Conservation (phyloP, 2,113 vertebrate species). For the Brachirus orientalis region DNA sequence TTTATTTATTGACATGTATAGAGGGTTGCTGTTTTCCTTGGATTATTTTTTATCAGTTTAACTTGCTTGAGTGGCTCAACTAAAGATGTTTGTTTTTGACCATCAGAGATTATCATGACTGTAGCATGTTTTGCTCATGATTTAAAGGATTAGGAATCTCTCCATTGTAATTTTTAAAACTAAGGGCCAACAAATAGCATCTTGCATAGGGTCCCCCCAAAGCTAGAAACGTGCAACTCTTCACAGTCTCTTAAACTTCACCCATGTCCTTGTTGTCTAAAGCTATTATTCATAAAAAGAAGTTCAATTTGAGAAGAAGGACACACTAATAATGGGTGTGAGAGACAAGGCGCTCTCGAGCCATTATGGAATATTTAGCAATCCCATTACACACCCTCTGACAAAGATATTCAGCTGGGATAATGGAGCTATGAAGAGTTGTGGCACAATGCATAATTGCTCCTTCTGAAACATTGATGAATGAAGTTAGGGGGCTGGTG, state of each 20-base stretch:
- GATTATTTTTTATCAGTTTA: too few species aligned
- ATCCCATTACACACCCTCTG: constrained; percentile 76
- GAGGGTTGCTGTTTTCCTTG: too few species aligned
- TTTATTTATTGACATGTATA: too few species aligned
- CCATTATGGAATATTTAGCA: constrained; percentile 79
- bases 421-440: constrained; percentile 76
- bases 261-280: constrained; percentile 57
- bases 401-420: constrained; percentile 73
- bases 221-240: too few species aligned
- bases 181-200: too few species aligned
- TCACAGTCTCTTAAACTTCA: constrained; percentile 34
- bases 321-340: constrained; percentile 57
- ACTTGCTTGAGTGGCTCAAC: too few species aligned
- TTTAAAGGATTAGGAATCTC: too few species aligned
- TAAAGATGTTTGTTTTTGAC: too few species aligned
- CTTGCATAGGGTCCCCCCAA: too few species aligned
- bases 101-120: too few species aligned
- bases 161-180: too few species aligned
- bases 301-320: constrained; percentile 61
- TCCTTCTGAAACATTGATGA: constrained; percentile 85
- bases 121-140: too few species aligned
- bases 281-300: constrained; percentile 59
- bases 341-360: constrained; percentile 52
- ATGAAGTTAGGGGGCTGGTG: constrained; percentile 80
- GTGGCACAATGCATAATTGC: constrained; percentile 81